phyloP scores from a whole-genome alignment of 53 echinoderm and acorn worm species.

The Arbacia lixula region DNA sequence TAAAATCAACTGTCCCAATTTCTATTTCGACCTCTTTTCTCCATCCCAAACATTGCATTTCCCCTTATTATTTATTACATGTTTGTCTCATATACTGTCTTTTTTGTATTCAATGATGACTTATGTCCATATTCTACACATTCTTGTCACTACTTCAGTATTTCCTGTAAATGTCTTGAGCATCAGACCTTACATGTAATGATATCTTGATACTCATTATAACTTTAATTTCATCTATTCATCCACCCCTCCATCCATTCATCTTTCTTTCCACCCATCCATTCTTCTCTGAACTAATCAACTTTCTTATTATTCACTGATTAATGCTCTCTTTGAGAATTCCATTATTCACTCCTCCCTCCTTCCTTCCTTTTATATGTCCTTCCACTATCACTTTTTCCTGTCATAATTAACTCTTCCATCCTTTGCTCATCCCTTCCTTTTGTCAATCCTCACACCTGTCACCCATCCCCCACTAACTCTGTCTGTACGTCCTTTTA shows the following conservation, averaged over 20 bases:
- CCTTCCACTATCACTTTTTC: neutral
- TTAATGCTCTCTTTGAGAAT: no score
- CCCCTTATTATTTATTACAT: no score
- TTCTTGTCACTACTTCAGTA: no score
- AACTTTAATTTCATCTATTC: neutral
- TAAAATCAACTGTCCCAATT: no score
- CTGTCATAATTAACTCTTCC: neutral
- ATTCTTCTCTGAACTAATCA: neutral
- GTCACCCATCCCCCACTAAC: neutral
- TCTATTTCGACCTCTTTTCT: no score
- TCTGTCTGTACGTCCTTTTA: no score
- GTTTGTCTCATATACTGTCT: no score
- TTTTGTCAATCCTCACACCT: neutral
- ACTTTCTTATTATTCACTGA: neutral
- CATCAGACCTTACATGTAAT: no score
- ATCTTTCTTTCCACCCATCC: neutral
- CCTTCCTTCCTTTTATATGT: neutral
- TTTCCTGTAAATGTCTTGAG: no score
- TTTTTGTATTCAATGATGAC: no score
- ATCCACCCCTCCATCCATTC: neutral
- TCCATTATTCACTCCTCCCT: neutral
- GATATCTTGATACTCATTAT: neutral
- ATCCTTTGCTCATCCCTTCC: neutral
- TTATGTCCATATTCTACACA: no score
- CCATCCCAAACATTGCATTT: no score